These are phyloP conservation scores for Ceuthmochares aereus DNA, from an alignment of 2,113 vertebrate genomes.

Conservation along the genomic window DNA sequence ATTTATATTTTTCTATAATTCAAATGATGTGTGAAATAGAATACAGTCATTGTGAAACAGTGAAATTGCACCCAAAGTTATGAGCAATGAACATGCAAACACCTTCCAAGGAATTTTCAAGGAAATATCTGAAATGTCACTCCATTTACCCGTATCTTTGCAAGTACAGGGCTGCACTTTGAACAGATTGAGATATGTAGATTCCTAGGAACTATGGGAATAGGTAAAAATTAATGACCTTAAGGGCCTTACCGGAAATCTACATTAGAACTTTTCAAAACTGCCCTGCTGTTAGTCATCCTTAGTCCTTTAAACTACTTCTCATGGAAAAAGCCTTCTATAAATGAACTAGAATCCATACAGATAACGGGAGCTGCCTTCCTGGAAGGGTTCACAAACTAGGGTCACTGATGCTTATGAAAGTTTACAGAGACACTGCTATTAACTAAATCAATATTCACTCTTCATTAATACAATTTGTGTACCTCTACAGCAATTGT, in stretches of 20 bases:
- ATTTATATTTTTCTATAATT: slow-evolving; percentile 32
- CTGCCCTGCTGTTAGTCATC: background rate
- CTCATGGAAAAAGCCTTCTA: background rate
- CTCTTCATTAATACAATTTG: slow-evolving; percentile 6
- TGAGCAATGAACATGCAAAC: background rate
- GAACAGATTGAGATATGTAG: background rate
- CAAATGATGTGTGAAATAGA: slow-evolving; percentile 58
- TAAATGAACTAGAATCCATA: background rate
- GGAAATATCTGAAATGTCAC: background rate
- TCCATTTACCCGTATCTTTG: background rate
- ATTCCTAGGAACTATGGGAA: background rate
- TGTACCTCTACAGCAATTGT: background rate
- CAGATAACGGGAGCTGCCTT: background rate
- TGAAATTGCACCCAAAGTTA: background rate
- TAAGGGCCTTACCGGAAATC: background rate
- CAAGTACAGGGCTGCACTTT: background rate
- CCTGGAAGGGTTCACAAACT: background rate
- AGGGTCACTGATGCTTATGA: background rate
- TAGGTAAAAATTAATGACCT: background rate
- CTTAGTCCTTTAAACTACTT: background rate
- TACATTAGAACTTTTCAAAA: background rate
- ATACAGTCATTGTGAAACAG: slow-evolving; percentile 6
- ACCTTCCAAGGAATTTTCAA: background rate
- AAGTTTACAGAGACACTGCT: slow-evolving; percentile 19
- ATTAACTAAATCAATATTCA: slow-evolving; percentile 49